These are phyloP conservation scores for Seira ritae DNA, from an alignment of 2,888 invertebrate species.

Conservation along the genomic window DNA sequence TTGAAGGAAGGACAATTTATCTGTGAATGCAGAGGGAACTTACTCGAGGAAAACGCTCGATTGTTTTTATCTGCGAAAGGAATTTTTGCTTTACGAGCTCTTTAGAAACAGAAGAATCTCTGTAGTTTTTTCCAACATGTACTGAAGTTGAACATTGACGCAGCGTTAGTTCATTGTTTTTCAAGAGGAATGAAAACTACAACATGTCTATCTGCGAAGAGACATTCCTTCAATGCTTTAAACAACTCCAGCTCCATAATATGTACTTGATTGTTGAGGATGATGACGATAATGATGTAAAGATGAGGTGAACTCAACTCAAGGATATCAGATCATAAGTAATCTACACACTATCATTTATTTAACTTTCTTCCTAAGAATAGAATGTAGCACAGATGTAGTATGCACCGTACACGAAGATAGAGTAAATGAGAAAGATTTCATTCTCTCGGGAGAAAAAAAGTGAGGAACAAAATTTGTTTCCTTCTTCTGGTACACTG, in stretches of 20 bases:
- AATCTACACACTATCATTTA: constrained; percentile 11
- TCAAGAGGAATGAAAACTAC: background rate
- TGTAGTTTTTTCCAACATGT: too few species aligned
- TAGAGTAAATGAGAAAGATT: constrained; percentile 1
- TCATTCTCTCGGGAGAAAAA: background rate
- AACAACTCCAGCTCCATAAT: too few species aligned
- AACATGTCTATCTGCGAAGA: background rate
- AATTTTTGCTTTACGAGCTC: background rate
- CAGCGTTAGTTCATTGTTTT: background rate
- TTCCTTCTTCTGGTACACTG: constrained; percentile 11
- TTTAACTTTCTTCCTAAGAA: background rate
- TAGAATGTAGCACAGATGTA: background rate
- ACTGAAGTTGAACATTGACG: background rate
- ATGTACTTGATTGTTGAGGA: background rate
- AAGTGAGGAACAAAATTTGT: background rate
- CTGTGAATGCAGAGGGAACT: background rate
- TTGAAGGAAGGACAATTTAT: background rate
- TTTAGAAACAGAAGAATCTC: background rate
- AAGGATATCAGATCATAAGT: constrained; percentile 3
- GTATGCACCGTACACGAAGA: too few species aligned
- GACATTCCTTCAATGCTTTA: background rate
- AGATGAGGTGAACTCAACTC: background rate
- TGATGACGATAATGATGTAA: background rate
- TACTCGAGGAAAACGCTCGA: background rate
- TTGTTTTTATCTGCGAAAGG: background rate